A percentile compares a stretch with the other conserved stretches of the same genome.
Evolutionary conservation across 2,888 invertebrate genomes (phyloP).

Genomic region (Andrena trimmerana): DNA sequence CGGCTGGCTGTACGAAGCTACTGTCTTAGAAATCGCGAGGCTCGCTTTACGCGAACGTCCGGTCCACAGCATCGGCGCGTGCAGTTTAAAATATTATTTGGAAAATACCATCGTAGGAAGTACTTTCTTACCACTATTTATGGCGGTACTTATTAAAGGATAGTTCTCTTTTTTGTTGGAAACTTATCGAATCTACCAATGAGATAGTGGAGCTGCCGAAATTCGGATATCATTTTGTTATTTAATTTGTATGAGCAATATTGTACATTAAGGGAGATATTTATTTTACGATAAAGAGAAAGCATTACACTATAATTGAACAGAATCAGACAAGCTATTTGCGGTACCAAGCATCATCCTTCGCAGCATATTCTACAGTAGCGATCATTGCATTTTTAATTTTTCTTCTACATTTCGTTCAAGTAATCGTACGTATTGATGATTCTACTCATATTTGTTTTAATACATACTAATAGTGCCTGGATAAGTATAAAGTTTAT

Average conservation of each 20-base stretch:
- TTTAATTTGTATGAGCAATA: constrained; percentile 18
- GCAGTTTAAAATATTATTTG: not conserved
- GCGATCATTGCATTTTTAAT: constrained; percentile 44
- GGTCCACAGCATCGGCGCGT: not conserved
- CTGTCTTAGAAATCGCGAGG: not conserved
- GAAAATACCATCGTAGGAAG: not conserved
- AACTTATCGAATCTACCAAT: not conserved
- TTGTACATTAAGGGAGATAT: constrained; percentile 14
- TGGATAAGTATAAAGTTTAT: constrained; percentile 50
- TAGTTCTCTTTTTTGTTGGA: not conserved
- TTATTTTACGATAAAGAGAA: constrained; percentile 28
- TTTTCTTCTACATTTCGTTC: constrained; percentile 25
- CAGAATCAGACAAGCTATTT: constrained; percentile 25
- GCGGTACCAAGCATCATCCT: constrained; percentile 9
- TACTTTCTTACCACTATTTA: constrained; percentile 7
- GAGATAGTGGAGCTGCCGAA: not conserved
- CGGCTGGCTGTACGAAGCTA: not conserved
- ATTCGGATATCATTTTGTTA: constrained; percentile 13
- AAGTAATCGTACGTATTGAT: constrained; percentile 26
- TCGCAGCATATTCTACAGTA: constrained; percentile 12
- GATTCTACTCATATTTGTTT: constrained; percentile 26
- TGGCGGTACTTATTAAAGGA: constrained; percentile 6
- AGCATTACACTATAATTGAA: constrained; percentile 15
- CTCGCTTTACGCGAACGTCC: not conserved
- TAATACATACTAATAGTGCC: constrained; percentile 48